Conservation (phyloP, 2,113 vertebrate genomes). For the Mellivora capensis region DNA sequence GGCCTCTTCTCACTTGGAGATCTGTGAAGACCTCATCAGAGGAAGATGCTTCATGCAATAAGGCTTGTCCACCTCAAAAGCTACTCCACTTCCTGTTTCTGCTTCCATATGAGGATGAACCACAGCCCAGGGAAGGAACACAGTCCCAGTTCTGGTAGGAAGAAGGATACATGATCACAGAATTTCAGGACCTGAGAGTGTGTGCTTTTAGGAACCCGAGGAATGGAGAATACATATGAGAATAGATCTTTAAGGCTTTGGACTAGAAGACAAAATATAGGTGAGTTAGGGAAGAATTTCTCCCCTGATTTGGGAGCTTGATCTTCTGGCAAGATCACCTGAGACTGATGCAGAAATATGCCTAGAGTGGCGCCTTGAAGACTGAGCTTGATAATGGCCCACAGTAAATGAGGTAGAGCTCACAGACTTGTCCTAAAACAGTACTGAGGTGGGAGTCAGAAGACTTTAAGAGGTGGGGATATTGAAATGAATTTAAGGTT, state of each 20-base stretch:
- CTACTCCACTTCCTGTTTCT: neutral
- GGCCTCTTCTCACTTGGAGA: neutral
- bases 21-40: neutral
- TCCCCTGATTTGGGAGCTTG: neutral
- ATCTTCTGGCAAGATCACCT: neutral
- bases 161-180: neutral
- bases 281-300: neutral
- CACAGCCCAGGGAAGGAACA: neutral
- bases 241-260: neutral
- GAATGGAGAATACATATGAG: neutral
- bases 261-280: neutral
- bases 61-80: neutral
- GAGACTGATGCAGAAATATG: neutral
- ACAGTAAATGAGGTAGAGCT: neutral
- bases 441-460: neutral
- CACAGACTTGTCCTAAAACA: neutral
- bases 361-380: neutral
- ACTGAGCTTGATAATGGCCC: neutral
- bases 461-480: neutral
- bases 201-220: neutral
- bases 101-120: neutral
- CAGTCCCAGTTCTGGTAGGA: neutral
- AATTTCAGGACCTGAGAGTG: neutral
- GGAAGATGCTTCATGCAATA: neutral
- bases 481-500: neutral